Percentiles rank a stretch among this genome's conserved stretches.
These are phyloP conservation scores for Platichthys flesus DNA, from an alignment of 2,113 vertebrate species.

Conservation along the genomic window DNA sequence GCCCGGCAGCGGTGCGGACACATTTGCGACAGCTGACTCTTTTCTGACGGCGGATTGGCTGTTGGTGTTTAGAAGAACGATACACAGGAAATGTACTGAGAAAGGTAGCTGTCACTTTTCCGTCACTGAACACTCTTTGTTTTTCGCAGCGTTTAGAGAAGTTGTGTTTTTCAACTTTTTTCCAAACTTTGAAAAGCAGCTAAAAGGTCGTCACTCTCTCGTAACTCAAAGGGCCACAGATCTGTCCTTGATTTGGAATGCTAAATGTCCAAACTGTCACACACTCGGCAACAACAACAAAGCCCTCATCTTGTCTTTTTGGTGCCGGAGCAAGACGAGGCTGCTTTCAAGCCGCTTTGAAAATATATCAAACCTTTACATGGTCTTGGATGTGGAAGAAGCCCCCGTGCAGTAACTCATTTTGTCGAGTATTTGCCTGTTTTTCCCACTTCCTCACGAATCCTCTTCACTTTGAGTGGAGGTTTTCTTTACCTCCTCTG, in stretches of 20 bases:
- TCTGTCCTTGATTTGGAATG: constrained; percentile 60
- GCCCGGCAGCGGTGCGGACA: not conserved
- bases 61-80: not conserved
- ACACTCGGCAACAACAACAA: constrained; percentile 48
- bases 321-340: constrained; percentile 13
- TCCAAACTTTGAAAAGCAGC: constrained; percentile 10
- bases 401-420: constrained; percentile 17
- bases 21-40: not conserved
- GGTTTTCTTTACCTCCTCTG: constrained; percentile 9
- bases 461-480: not conserved
- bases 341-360: constrained; percentile 45
- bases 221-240: constrained; percentile 29
- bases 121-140: constrained; percentile 27
- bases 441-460: not conserved
- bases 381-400: constrained; percentile 20
- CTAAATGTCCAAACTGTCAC: constrained; percentile 60
- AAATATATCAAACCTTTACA: constrained; percentile 36
- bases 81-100: not conserved
- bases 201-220: constrained; percentile 11
- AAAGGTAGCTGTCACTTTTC: constrained; percentile 16
- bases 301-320: constrained; percentile 54
- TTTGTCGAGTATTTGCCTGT: constrained; percentile 3
- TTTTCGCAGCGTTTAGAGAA: not conserved
- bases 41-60: constrained; percentile 10
- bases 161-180: constrained; percentile 30